Base-by-base conservation (phyloP, 2,797 vertebrate genomes). In the Enteromius argenteus region DNA sequence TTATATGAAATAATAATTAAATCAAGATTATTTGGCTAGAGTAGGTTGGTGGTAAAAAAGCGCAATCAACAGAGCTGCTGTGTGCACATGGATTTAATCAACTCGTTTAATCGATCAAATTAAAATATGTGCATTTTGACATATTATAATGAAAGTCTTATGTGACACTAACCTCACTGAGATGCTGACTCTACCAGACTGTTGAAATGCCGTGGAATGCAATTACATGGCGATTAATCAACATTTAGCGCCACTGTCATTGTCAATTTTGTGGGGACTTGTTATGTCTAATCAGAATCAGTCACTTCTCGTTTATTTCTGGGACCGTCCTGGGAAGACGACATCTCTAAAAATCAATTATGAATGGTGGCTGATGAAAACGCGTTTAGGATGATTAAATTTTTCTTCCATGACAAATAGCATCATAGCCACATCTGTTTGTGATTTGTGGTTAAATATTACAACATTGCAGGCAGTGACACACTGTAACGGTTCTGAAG, bases 101-200 rank as follows among this genome's bases (percentile, higher is more conserved):
- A 62, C 49, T 75, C 15, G 49, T 79, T 68, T 91, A 91, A 91
- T 92, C 90, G 86, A 79, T 85, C 85, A 83, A 13, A 76, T 62
- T 85, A 79, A 80, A 88, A 90, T 68, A 81, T 67, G 84, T 71
- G 73, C 77, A 56, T 83, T 46, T 76, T 91, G 21, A 27, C 84
- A 81, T 83, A 66, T 85, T 30, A 87, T 90, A 91, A 91, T 92
- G 69, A 85, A 85, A 64, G 85, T 88, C 44, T 68, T 84, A 77
- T 87, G 81, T 89, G 90, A 89, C 74, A 85, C 56, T 83, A 88
- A 87, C 81, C 83, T 66, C 73, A 82, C 66, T 11, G 67, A 73
- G 72, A 66, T 39, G 21, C 17, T 72, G 58, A 72, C 27, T 71
- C 27, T 58, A 73, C 27, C 79, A 77, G 83, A 37, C 81, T 86